phyloP scores from a whole-genome alignment of 2,888 invertebrate species.

The Temnothorax ravouxi region DNA sequence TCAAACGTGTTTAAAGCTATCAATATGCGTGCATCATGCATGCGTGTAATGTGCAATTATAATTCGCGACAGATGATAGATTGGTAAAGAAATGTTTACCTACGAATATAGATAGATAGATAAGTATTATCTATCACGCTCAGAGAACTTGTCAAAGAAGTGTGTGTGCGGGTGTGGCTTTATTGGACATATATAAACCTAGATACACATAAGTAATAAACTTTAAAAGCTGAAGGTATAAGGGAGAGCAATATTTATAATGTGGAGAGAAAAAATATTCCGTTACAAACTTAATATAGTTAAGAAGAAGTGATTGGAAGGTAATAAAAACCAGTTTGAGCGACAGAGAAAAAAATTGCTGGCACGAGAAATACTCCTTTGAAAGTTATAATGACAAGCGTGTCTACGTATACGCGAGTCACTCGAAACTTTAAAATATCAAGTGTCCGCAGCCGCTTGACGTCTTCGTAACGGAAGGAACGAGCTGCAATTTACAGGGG shows the following conservation, averaged over 20 bases:
- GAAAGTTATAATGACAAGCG: conserved; percentile 47
- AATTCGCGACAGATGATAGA: conserved; percentile 24
- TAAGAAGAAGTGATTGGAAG: neutral
- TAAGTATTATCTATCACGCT: conserved; percentile 19
- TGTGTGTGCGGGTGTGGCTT: neutral
- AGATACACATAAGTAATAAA: neutral
- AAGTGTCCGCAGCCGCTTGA: conserved; percentile 54
- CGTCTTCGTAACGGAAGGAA: conserved; percentile 45
- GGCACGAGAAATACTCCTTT: conserved; percentile 1
- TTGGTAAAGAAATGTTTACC: conserved; percentile 21
- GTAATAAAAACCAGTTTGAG: neutral
- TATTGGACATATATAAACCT: neutral
- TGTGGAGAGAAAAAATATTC: neutral
- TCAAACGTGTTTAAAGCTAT: conserved; percentile 18
- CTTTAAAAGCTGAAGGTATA: neutral
- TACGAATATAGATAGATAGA: neutral
- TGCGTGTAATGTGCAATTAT: neutral
- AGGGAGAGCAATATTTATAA: neutral
- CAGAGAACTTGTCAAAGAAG: neutral
- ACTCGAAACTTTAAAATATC: conserved; percentile 60
- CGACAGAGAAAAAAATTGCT: neutral
- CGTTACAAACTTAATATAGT: neutral
- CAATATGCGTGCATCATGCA: neutral
- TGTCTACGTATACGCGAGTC: conserved; percentile 26
- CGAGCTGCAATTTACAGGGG: conserved; percentile 40